These are phyloP conservation scores for Andricus grossulariae DNA, from an alignment of 1,140 invertebrate species.

Conservation along the genomic window DNA sequence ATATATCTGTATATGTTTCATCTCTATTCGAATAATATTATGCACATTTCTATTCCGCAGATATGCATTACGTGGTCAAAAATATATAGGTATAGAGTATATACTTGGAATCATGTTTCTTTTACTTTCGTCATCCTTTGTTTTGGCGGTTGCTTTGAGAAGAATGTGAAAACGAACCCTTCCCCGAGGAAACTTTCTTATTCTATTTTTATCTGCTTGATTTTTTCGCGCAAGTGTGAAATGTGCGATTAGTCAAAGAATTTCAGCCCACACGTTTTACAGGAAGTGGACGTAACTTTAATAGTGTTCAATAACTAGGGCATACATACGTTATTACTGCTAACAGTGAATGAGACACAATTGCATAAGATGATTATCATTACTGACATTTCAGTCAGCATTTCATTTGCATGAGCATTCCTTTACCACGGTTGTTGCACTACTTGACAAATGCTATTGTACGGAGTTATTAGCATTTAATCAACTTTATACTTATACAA, in stretches of 20 bases:
- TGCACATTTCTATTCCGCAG: not conserved
- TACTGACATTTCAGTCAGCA: slow-evolving; percentile 18
- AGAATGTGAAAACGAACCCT: not conserved
- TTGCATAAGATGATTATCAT: slow-evolving; percentile 30
- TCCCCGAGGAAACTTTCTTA: not conserved
- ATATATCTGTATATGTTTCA: not conserved
- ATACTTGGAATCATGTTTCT: not conserved
- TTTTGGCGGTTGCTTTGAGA: not conserved
- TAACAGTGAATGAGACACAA: slow-evolving; percentile 16
- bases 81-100: not conserved
- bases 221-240: not conserved
- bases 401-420: slow-evolving; percentile 27
- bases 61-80: no score
- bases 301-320: not conserved
- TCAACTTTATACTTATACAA: no score
- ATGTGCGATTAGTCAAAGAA: not conserved
- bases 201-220: not conserved
- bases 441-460: not conserved
- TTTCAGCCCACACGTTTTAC: not conserved
- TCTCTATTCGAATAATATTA: not conserved
- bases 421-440: not conserved
- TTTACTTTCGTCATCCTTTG: not conserved
- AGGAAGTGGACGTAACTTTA: not conserved
- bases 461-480: slow-evolving; percentile 4
- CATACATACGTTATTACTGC: slow-evolving; percentile 13